Base-by-base conservation (phyloP, 2,113 vertebrate species). In the Eudorcas thomsonii region DNA sequence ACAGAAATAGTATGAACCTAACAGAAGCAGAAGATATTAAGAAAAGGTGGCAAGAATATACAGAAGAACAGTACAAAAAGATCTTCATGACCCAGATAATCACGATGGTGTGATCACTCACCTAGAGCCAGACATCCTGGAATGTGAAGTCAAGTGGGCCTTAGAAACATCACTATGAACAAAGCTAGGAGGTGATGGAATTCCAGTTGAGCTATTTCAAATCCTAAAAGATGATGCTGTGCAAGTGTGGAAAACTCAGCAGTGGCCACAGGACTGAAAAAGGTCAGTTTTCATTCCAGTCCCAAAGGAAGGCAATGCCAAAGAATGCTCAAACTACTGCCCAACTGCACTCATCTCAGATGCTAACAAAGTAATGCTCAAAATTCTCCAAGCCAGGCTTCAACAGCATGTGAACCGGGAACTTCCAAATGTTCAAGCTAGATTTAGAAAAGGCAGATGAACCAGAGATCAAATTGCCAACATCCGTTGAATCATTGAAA, bases 401-500 rank as follows among this genome's bases (percentile, higher is more conserved):
- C 30, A 64, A 64, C 30, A 64, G 7, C n/a, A 4, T n/a, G 30
- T 64, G 62, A 64, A 64, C 30, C 1, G 0, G 17, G 30, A 64
- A 64, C 2, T n/a, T 64, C 30, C 62, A 64, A 28, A 67, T 67
- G 7, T 5, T n/a, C 62, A 67, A 67, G 33, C 33, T 67, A 9
- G 16, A 19, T n/a, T 19, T 67, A 67, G 33, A 67, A 67, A 67
- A 9, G 62, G 33, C 16, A 67, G 62, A 67, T 15, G 62, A 67
- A 64, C 62, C 33, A 64, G 62, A 64, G 60, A 17, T 33, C 62
- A 67, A n/a, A 67, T n/a, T 67, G 62, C 7, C 0, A 64, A 67
- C 33, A 17, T 67, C 33, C 1, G 0, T 19, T 19, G 62, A 33
- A 67, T 67, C 16, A 19, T n/a, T 4, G 1, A 67, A 67, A 67